Evolutionary conservation across 2,113 vertebrate genomes (phyloP).

Genomic region (Saccopteryx bilineata): DNA sequence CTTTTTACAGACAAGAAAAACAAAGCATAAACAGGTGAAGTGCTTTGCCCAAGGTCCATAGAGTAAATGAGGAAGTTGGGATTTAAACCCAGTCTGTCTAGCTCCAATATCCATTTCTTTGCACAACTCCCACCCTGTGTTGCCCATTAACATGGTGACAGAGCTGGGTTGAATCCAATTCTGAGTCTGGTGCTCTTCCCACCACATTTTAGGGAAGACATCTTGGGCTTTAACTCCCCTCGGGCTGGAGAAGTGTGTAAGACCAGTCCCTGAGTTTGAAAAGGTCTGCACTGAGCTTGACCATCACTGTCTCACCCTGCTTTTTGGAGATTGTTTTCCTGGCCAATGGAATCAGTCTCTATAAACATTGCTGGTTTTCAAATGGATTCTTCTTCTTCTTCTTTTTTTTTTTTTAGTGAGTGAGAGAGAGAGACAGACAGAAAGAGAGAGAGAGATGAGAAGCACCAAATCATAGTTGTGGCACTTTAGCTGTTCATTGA

Average conservation of each 20-base stretch:
- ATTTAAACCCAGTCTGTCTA: background rate
- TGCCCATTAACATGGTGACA: background rate
- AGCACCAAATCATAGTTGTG: too few species aligned
- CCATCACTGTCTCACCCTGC: background rate
- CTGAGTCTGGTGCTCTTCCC: background rate
- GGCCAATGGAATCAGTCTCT: background rate
- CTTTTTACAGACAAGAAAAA: slow-evolving; percentile 28
- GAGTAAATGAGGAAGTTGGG: background rate
- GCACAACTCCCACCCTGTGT: background rate
- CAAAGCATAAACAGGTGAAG: background rate
- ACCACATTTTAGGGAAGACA: background rate
- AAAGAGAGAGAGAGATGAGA: too few species aligned
- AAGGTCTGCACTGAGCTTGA: background rate
- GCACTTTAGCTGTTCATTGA: too few species aligned
- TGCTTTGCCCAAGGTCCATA: background rate
- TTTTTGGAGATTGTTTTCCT: background rate
- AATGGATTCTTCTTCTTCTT: background rate
- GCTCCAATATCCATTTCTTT: slow-evolving; percentile 2
- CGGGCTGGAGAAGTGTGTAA: background rate
- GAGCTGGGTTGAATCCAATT: background rate
- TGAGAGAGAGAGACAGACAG: too few species aligned
- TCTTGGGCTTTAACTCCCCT: background rate
- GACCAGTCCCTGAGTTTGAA: background rate
- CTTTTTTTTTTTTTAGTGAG: too few species aligned
- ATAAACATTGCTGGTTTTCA: slow-evolving; percentile 45